Conservation (phyloP, 2,113 vertebrate species). For the Balaenoptera acutorostrata region DNA sequence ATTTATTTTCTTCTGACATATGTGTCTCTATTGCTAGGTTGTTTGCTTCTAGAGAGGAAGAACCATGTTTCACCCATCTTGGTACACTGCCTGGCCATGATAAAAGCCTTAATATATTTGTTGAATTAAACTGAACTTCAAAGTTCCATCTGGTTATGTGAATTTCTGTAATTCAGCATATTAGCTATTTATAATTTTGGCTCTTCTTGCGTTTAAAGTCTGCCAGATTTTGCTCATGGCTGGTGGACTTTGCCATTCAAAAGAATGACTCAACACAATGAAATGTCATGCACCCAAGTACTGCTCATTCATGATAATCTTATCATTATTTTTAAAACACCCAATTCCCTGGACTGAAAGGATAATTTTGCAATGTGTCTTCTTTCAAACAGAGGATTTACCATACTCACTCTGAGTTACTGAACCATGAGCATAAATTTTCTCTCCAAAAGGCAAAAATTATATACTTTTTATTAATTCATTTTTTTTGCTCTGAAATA, state of each 20-base stretch:
- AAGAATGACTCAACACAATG: neutral
- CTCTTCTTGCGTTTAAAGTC: neutral
- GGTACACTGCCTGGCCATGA: neutral
- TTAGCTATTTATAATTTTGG: conserved; percentile 20
- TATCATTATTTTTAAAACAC: neutral
- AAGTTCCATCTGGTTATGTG: neutral
- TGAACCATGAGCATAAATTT: neutral
- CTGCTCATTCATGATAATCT: conserved; percentile 1
- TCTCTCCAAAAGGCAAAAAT: neutral
- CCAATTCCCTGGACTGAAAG: neutral
- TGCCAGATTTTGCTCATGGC: neutral
- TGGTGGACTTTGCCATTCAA: neutral
- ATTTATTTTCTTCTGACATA: neutral
- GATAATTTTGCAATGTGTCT: neutral
- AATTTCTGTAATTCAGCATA: neutral
- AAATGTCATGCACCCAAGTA: neutral
- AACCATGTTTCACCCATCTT: neutral
- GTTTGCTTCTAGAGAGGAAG: neutral
- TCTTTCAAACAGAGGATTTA: neutral
- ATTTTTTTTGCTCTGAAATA: neutral
- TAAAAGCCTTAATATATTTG: neutral
- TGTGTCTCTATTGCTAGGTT: neutral
- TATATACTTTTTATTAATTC: neutral
- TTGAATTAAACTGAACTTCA: conserved; percentile 24
- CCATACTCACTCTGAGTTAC: neutral